A percentile compares a stretch with the other conserved stretches of the same genome.
Conservation (phyloP, 53 echinoderm and acorn worm genomes). For the Luidia sarsii region DNA sequence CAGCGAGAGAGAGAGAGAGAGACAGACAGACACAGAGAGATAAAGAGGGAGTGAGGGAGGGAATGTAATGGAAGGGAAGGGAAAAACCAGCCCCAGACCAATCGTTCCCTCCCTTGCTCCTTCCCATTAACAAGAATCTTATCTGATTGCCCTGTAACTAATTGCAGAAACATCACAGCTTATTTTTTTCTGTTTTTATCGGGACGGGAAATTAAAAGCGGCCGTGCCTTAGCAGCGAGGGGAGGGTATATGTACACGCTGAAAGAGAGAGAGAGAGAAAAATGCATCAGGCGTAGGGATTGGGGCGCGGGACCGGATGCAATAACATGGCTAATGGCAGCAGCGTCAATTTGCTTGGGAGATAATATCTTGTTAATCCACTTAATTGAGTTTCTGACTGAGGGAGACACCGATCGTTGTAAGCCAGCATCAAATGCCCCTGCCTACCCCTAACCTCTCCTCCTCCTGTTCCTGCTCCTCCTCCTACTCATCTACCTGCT, state of each 20-base stretch:
- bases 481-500: too few species aligned
- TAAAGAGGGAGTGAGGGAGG: too few species aligned
- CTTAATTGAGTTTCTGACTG: conserved; percentile 42
- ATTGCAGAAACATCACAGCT: conserved; percentile 57
- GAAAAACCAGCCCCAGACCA: too few species aligned
- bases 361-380: conserved; percentile 52
- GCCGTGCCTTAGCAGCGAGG: too few species aligned
- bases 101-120: background rate
- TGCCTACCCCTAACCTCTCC: too few species aligned
- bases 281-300: background rate
- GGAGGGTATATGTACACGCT: background rate
- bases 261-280: too few species aligned
- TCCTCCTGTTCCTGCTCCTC: too few species aligned
- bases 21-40: too few species aligned
- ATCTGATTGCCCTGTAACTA: conserved; percentile 61
- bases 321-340: conserved; percentile 50
- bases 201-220: conserved; percentile 57
- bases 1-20: too few species aligned
- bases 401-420: too few species aligned
- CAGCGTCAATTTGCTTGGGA: conserved; percentile 38
- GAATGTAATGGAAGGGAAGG: too few species aligned
- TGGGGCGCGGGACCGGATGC: conserved; percentile 15
- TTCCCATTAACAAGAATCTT: conserved; percentile 29
- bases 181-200: conserved; percentile 30
- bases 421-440: too few species aligned